Conservation (phyloP, 2,797 vertebrate genomes). For the Lepidocolaptes lacrymiger region DNA sequence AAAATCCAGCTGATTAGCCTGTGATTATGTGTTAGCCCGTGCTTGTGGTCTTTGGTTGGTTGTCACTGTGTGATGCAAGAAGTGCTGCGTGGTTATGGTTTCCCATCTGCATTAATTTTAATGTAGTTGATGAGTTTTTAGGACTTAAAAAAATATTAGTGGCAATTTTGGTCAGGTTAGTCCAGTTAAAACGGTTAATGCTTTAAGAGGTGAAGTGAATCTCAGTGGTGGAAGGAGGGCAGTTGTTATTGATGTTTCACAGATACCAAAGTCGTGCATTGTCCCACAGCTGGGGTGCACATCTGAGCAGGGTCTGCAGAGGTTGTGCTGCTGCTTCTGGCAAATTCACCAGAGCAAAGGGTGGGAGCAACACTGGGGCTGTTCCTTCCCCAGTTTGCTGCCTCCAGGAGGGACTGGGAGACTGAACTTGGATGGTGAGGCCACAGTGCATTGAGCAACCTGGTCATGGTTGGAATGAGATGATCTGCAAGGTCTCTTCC, state of each 20-base stretch:
- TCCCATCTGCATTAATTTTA: neutral
- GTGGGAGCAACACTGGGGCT: neutral
- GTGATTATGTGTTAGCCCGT: constrained; percentile 16
- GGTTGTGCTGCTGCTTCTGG: rapidly evolving
- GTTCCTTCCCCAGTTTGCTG: neutral
- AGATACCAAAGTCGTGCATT: rapidly evolving
- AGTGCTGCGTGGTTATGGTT: neutral
- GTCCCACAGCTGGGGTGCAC: neutral
- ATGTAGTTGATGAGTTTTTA: neutral
- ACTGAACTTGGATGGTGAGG: neutral
- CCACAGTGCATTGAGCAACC: rapidly evolving
- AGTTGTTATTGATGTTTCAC: neutral
- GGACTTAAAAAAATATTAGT: neutral
- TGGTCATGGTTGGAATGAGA: neutral
- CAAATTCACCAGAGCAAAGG: rapidly evolving
- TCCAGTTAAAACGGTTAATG: neutral
- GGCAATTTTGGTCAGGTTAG: neutral
- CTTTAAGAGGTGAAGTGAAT: neutral
- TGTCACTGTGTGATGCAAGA: neutral
- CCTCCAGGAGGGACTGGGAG: neutral
- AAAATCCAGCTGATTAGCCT: constrained; percentile 50
- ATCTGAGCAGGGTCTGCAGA: neutral
- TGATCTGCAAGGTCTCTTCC: neutral
- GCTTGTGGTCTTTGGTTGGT: neutral
- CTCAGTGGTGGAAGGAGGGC: neutral